Percentiles rank a stretch among this genome's conserved stretches.
Evolutionary conservation across 2,113 vertebrate genomes (phyloP).

Genomic region (Rhea pennata): DNA sequence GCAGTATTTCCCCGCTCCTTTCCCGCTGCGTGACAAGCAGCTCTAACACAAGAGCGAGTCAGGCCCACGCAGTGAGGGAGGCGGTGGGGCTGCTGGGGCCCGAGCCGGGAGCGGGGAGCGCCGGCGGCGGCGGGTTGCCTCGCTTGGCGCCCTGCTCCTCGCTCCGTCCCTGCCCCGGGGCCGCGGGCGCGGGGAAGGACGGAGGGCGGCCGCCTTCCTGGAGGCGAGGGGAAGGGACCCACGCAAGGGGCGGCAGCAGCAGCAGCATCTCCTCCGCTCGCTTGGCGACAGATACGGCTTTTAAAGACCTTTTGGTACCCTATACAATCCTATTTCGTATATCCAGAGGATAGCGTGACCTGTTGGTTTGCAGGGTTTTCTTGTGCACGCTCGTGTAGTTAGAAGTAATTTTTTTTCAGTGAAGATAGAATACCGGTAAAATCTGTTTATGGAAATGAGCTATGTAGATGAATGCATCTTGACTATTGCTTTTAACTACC

Average conservation of each 20-base stretch:
- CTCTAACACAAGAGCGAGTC: background rate
- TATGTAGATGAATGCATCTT: background rate
- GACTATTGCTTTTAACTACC: background rate
- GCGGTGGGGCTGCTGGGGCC: too few species aligned
- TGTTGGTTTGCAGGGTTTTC: background rate
- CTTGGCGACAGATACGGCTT: background rate
- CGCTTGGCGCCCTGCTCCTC: too few species aligned
- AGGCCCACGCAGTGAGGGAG: too few species aligned
- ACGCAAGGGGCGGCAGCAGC: accelerated
- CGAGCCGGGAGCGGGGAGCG: too few species aligned
- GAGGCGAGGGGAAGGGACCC: background rate
- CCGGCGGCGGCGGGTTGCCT: background rate
- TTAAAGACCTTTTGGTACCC: background rate
- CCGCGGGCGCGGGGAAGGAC: background rate
- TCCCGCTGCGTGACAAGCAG: background rate
- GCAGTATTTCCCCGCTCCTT: background rate
- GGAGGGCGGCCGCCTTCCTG: background rate
- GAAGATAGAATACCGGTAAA: background rate
- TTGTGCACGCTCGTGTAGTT: background rate
- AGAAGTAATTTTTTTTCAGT: background rate
- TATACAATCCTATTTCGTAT: background rate
- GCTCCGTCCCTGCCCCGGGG: too few species aligned
- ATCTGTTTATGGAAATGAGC: background rate
- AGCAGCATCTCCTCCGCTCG: background rate
- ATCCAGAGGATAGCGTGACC: background rate